phyloP scores from a whole-genome alignment of 2,797 vertebrate genomes.

The Saxicola maurus region DNA sequence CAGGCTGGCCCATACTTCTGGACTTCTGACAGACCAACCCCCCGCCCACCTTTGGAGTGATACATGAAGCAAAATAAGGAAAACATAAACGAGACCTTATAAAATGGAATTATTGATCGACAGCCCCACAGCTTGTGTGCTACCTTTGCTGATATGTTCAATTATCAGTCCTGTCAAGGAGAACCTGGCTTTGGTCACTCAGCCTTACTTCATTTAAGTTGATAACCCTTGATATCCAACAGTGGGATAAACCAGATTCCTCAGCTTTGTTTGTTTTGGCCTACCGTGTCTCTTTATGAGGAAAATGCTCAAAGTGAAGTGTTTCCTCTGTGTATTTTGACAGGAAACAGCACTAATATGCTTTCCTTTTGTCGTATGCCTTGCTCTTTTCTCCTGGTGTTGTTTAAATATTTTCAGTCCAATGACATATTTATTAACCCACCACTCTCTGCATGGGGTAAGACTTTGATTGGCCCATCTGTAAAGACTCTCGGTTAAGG shows the following conservation, averaged over 20 bases:
- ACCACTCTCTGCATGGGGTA: constrained; percentile 67
- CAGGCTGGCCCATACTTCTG: constrained; percentile 10
- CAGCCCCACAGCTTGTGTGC: background rate
- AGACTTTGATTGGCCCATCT: constrained; percentile 68
- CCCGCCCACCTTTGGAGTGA: background rate
- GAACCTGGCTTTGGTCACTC: constrained; percentile 56
- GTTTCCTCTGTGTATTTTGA: constrained; percentile 83
- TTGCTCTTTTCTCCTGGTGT: constrained; percentile 73
- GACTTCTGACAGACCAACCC: constrained; percentile 15
- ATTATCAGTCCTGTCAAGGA: constrained; percentile 40
- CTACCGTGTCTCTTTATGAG: constrained; percentile 76
- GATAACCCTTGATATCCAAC: constrained; percentile 64
- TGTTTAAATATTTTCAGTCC: constrained; percentile 78
- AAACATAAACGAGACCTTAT: background rate
- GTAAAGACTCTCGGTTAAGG: constrained; percentile 68
- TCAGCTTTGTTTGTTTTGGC: constrained; percentile 78
- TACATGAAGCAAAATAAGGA: background rate
- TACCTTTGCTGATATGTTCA: constrained; percentile 7
- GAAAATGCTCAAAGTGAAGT: constrained; percentile 79
- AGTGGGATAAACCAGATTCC: constrained; percentile 76
- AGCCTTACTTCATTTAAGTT: constrained; percentile 56
- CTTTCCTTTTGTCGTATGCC: constrained; percentile 78
- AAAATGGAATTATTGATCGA: background rate
- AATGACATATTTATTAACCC: constrained; percentile 82
- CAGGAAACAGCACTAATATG: constrained; percentile 79